A percentile compares a stretch with the other conserved stretches of the same genome.
Evolutionary conservation across 2,888 invertebrate species (phyloP).

Genomic region (Phalera bucephala): DNA sequence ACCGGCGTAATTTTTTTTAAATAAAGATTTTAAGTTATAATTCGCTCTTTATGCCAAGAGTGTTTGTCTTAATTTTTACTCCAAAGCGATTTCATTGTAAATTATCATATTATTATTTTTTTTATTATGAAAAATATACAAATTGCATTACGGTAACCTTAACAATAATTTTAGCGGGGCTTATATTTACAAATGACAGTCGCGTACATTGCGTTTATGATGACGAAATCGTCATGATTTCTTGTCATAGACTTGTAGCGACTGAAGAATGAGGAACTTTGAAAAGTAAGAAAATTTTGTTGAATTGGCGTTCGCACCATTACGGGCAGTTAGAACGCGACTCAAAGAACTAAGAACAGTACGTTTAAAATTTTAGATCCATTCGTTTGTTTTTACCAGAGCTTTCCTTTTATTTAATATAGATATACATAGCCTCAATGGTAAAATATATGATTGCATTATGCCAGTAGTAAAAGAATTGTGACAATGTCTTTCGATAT

Average conservation of each 20-base stretch:
- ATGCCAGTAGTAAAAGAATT: conserved; percentile 28
- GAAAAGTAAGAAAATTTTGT: background rate
- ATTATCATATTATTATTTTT: conserved; percentile 30
- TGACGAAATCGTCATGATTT: conserved; percentile 23
- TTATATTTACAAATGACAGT: conserved; percentile 64
- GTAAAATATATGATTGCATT: conserved; percentile 7
- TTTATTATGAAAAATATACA: conserved; percentile 74
- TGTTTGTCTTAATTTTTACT: conserved; percentile 58
- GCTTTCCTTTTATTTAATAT: conserved; percentile 4
- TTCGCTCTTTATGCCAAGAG: too few relatives aligned
- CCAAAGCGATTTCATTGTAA: conserved; percentile 51
- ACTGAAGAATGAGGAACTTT: conserved; percentile 10
- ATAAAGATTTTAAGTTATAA: too few relatives aligned
- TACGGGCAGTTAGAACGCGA: conserved; percentile 28
- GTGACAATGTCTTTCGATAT: conserved; percentile 35
- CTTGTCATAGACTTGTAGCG: conserved; percentile 18
- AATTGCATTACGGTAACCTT: conserved; percentile 65
- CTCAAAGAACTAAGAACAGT: conserved; percentile 3
- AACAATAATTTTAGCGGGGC: conserved; percentile 49
- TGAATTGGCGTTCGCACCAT: conserved; percentile 10
- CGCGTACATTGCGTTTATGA: conserved; percentile 25
- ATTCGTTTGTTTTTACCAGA: background rate
- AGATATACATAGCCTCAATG: conserved; percentile 4
- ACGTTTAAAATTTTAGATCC: background rate
- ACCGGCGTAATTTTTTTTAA: too few relatives aligned